Evolutionary conservation across 2,888 invertebrate species (phyloP).

Genomic region (Pollenia amentaria): DNA sequence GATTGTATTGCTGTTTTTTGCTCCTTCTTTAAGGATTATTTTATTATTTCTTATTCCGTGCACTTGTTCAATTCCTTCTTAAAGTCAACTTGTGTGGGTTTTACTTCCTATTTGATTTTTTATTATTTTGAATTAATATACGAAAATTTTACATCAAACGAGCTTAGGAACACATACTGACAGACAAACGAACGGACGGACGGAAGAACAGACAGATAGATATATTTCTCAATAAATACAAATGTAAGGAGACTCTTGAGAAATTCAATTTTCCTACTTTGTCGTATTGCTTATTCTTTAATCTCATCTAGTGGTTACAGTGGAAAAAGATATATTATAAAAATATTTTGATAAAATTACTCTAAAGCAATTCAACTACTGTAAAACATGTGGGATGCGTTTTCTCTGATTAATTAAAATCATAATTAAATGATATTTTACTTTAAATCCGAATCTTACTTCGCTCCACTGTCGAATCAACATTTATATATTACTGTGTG

Average conservation of each 20-base stretch:
- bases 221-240: conserved; percentile 31
- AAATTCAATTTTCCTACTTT: conserved; percentile 73
- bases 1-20: conserved; percentile 62
- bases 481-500: conserved; percentile 9
- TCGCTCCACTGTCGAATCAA: conserved; percentile 39
- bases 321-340: conserved; percentile 11
- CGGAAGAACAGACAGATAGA: conserved; percentile 11
- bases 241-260: conserved; percentile 65
- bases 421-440: neutral
- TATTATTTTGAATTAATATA: conserved; percentile 56
- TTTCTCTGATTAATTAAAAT: too few relatives aligned
- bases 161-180: neutral
- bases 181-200: neutral
- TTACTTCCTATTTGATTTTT: conserved; percentile 65
- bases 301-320: conserved; percentile 31
- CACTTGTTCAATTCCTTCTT: conserved; percentile 71
- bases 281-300: conserved; percentile 47
- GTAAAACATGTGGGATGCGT: neutral
- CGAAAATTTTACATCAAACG: conserved; percentile 21
- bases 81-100: conserved; percentile 70
- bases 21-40: conserved; percentile 72
- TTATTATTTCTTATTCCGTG: conserved; percentile 73
- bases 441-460: neutral
- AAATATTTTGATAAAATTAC: neutral
- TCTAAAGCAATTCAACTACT: neutral